Evolutionary conservation across 2,797 vertebrate species (phyloP).

Genomic region (Coracias cyanogaster): DNA sequence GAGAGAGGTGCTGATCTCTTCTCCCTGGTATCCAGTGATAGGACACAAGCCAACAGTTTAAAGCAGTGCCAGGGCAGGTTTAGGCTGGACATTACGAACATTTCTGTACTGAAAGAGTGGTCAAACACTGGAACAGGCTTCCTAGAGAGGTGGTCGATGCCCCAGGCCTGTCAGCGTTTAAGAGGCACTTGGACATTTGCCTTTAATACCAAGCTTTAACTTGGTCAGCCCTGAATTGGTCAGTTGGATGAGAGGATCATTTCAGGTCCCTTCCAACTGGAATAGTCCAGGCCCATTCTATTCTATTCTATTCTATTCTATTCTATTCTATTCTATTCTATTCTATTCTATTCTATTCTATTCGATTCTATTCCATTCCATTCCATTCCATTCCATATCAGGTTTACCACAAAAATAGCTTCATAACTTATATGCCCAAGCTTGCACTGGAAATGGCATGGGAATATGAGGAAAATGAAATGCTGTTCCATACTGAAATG

Average conservation of each 20-base stretch:
- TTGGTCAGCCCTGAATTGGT: neutral
- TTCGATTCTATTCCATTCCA: neutral
- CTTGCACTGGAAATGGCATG: neutral
- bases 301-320: neutral
- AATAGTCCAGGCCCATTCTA: neutral
- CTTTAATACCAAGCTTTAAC: neutral
- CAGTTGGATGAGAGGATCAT: neutral
- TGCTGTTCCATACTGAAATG: neutral
- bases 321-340: neutral
- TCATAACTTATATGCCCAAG: neutral
- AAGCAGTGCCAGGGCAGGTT: neutral
- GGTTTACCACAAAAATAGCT: neutral
- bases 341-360: neutral
- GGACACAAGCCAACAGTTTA: neutral
- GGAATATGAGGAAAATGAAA: neutral
- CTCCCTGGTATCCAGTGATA: rapidly evolving
- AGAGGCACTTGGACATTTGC: neutral
- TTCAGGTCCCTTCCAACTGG: neutral
- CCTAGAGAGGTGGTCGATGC: neutral
- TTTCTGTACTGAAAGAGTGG: neutral
- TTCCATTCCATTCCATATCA: neutral
- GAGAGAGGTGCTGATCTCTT: neutral
- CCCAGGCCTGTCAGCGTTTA: neutral
- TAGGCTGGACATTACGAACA: neutral
- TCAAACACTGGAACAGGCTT: neutral